These are phyloP conservation scores for Teleogryllus occipitalis DNA, from an alignment of 1,140 invertebrate genomes.

Conservation along the genomic window DNA sequence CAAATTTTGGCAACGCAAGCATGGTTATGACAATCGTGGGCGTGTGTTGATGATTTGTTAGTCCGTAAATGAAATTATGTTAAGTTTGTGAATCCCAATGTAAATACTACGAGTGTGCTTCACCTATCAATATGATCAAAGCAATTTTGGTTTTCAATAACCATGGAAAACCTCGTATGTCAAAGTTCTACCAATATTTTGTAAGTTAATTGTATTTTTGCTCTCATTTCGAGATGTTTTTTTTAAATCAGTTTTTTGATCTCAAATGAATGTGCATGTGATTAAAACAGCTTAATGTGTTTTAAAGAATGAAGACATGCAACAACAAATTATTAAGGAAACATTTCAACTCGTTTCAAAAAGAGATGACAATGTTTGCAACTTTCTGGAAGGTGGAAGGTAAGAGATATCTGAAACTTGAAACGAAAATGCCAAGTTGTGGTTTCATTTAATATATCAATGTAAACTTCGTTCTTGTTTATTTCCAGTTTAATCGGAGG, in stretches of 20 bases:
- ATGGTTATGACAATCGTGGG: too few relatives aligned
- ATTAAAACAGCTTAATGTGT: constrained; percentile 6
- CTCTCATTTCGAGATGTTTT: neutral
- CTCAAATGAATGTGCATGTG: neutral
- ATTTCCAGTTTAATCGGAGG: constrained; percentile 83
- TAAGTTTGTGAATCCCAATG: too few relatives aligned
- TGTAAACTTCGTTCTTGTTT: constrained; percentile 22
- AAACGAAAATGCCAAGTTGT: too few relatives aligned
- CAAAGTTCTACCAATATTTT: constrained; percentile 98
- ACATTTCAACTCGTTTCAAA: constrained; percentile 99
- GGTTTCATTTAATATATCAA: neutral
- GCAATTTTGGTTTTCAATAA: constrained; percentile 99
- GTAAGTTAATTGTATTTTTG: constrained; percentile 56
- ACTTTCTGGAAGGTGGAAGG: constrained; percentile 98
- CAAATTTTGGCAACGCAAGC: too few relatives aligned
- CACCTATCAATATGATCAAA: constrained; percentile 76
- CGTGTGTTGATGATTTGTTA: too few relatives aligned
- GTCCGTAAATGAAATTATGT: too few relatives aligned
- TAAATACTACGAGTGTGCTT: too few relatives aligned
- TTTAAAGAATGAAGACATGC: constrained; percentile 92
- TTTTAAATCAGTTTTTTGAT: neutral
- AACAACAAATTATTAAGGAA: constrained; percentile 98
- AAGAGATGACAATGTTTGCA: constrained; percentile 98
- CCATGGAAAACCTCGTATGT: constrained; percentile 94
- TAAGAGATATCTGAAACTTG: constrained; percentile 36